Conservation (phyloP, 2,888 invertebrate species). For the Ichneumon xanthorius region DNA sequence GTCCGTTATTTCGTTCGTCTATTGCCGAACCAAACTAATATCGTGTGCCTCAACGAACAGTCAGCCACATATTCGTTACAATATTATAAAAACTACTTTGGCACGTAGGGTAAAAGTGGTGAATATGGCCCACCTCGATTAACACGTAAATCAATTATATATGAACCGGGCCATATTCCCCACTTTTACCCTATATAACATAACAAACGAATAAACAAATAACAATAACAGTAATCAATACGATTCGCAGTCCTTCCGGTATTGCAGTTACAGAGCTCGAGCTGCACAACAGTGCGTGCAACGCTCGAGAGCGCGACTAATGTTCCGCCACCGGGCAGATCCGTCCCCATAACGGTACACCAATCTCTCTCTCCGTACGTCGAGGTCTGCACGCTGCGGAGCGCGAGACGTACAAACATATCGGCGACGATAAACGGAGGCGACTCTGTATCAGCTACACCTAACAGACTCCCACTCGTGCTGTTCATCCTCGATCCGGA, state of each 20-base stretch:
- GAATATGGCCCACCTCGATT: too few relatives aligned
- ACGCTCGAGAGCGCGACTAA: conserved; percentile 57
- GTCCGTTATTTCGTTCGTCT: too few relatives aligned
- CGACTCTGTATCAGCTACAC: conserved; percentile 14
- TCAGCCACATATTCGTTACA: too few relatives aligned
- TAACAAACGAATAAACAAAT: too few relatives aligned
- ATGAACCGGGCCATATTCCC: too few relatives aligned
- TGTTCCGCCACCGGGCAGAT: conserved; percentile 54
- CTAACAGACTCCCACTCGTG: too few relatives aligned
- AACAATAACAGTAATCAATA: background rate
- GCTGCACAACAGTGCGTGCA: background rate
- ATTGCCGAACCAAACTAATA: too few relatives aligned
- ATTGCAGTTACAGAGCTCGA: background rate
- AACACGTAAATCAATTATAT: too few relatives aligned
- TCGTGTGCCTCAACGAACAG: too few relatives aligned
- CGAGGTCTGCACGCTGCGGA: conserved; percentile 4
- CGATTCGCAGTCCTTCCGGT: background rate
- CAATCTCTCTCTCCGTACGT: conserved; percentile 14
- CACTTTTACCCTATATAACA: too few relatives aligned
- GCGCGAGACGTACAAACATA: conserved; percentile 17
- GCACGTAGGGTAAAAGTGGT: too few relatives aligned
- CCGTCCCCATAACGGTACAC: conserved; percentile 32
- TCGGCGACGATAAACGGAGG: conserved; percentile 30
- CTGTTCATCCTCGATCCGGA: background rate
- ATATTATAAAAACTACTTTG: too few relatives aligned